Base-by-base conservation (phyloP, 2,113 vertebrate genomes). In the Etheostoma cragini region DNA sequence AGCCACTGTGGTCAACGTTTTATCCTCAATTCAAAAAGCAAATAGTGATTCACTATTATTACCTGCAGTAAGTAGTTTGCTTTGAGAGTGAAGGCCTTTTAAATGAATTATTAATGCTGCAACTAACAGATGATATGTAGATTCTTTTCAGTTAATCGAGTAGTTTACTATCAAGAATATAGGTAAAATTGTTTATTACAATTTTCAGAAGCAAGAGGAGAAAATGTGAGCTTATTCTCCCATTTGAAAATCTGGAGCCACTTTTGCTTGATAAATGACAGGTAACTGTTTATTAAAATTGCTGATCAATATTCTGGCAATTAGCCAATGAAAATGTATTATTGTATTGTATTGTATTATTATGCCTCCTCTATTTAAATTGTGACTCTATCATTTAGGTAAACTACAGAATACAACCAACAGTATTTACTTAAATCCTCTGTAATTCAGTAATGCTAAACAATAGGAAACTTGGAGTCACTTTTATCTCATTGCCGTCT, bases 401-500 rank as follows among this genome's bases (percentile, higher is more conserved):
- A 16, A 58, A 8, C 14, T 67, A 22, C 6, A 47, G 21, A 57
- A n/a, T 5, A n/a, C 8, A 22, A 38, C 47, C 53, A 65, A 38
- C 30, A 64, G 5, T 6, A 42, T 24, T 58, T 17, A 11, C n/a
- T 49, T 22, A 21, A 33, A 61, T 60, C 6, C 4, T 5, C 56
- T 67, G 24, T 35, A 33, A 56, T 58, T 19, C 21, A 61, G 45
- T 38, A 14, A 21, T 22, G 72, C 19, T 15, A n/a, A 12, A 86
- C 42, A 30, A 63, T 13, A 68, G 30, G 21, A 63, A 35, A 35
- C 66, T 13, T 30, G 60, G 33, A 58, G 22, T 69, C 22, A 35
- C 76, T 33, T 60, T 57, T 63, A 65, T 60, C 66, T 84, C 77
- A 16, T 46, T 49, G 57, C 56, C 16, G 30, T 62, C 76, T 64